Evolutionary conservation across 2,888 invertebrate genomes (phyloP), one percentile per base, ranked within the genome.

Genomic region (Leptopilina myrica): DNA sequence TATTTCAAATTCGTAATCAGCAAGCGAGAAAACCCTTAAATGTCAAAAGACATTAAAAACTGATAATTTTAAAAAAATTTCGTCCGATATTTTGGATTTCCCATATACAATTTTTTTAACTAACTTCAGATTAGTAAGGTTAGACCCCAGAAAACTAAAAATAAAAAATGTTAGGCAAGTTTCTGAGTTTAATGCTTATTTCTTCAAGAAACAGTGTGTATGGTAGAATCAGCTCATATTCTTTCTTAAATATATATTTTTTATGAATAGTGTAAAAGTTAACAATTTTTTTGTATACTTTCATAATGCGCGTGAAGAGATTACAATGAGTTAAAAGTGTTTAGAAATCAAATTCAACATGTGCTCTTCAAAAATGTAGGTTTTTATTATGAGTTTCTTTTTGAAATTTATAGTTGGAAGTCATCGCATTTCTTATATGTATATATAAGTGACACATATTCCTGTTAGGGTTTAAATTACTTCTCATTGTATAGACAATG

Each of bases 291-390:
- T 12, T 59, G 59, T n/a, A 59, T 59, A 15, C n/a, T 59, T 59
- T 59, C 12, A 59, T 59, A 15, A 59, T 14, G 12, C 6, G 12
- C 5, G 12, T 12, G 59, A 59, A 59, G 59, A 59, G 59, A 15
- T 59, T 59, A 59, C 59, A 59, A n/a, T 15, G 59, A 59, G 14
- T 59, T 59, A 59, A 59, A 59, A 15, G 59, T 59, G 12, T 59
- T 59, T 59, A n/a, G 59, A 59, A 59, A 12, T 12, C 12, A 59
- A 59, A 59, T 59, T 59, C 59, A 15, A 59, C 14, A 15, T 15
- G 14, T 59, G 59, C 59, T n/a, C 9, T 59, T 59, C 12, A 49
- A 49, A 49, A 11, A 49, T 49, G 49, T 49, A 12, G 49, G 9
- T 49, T 49, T 49, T 49, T 49, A 9, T 49, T 11, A 12, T 49